A percentile compares a stretch with the other conserved stretches of the same genome.
Conservation (phyloP, 2,113 vertebrate genomes). For the Oreochromis niloticus region DNA sequence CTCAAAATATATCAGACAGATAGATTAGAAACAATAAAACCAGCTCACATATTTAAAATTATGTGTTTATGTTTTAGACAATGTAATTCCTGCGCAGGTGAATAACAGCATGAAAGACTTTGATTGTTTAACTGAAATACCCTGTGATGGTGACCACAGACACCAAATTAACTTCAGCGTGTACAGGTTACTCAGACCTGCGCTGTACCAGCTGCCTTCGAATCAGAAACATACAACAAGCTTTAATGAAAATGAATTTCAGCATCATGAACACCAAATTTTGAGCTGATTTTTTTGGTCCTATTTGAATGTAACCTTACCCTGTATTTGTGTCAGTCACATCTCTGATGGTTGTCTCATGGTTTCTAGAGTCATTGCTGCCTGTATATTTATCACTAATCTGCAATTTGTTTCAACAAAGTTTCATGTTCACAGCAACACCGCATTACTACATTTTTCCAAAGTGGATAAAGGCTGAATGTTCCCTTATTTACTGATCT, state of each 20-base stretch:
- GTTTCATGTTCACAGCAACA: background rate
- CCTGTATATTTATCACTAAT: background rate
- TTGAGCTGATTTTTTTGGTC: background rate
- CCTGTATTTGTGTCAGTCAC: background rate
- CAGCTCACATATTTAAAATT: background rate
- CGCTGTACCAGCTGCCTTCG: background rate
- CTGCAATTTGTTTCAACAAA: background rate
- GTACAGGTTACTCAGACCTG: background rate
- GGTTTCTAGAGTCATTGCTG: background rate
- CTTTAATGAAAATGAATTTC: background rate
- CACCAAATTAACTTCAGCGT: background rate
- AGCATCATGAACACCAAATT: background rate
- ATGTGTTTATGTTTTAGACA: background rate
- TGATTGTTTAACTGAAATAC: background rate
- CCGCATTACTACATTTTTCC: background rate
- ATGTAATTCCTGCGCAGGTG: background rate
- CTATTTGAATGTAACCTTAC: background rate
- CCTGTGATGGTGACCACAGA: background rate
- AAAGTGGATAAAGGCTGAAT: background rate
- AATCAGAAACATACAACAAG: background rate
- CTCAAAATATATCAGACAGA: background rate
- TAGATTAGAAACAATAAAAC: background rate
- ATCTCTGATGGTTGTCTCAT: background rate
- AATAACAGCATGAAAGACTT: background rate
- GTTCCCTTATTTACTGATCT: constrained; percentile 9